Evolutionary conservation across 2,113 vertebrate genomes (phyloP).

Genomic region (Trinectes maculatus): DNA sequence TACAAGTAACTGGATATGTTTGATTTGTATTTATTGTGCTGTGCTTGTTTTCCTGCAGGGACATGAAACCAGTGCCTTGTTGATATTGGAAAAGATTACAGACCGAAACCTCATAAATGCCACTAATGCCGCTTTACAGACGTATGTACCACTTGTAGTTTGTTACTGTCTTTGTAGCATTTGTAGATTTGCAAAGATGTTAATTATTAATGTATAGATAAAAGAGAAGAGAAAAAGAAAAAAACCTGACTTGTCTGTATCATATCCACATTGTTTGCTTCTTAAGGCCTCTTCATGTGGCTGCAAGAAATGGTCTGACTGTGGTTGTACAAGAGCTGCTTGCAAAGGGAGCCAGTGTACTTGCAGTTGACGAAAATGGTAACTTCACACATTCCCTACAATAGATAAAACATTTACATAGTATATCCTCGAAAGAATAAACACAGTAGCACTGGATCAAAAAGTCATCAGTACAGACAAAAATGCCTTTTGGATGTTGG

Average conservation of each 20-base stretch:
- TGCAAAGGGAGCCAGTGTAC: slow-evolving; percentile 96
- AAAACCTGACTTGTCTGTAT: slow-evolving; percentile 1
- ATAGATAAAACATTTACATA: too few species aligned
- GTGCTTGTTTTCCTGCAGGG: slow-evolving; percentile 82
- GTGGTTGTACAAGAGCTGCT: slow-evolving; percentile 98
- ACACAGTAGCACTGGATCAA: too few species aligned
- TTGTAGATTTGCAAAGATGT: background rate
- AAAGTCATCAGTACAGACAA: too few species aligned
- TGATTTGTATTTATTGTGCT: background rate
- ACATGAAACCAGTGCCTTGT: slow-evolving; percentile 99
- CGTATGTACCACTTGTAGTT: slow-evolving; percentile 82
- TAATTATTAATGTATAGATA: slow-evolving; percentile 13
- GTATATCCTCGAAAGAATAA: too few species aligned
- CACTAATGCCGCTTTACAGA: slow-evolving; percentile 98
- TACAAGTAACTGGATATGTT: background rate
- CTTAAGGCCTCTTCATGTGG: slow-evolving; percentile 94
- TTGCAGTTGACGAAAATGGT: slow-evolving; percentile 99
- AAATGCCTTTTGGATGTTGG: too few species aligned
- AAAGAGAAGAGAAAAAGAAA: background rate
- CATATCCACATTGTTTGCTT: too few species aligned
- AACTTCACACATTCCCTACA: slow-evolving; percentile 48
- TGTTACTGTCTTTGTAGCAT: background rate
- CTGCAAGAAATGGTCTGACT: slow-evolving; percentile 95
- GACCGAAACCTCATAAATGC: slow-evolving; percentile 99
- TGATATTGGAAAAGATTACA: slow-evolving; percentile 98